A percentile compares a stretch with the other conserved stretches of the same genome.
phyloP scores from a whole-genome alignment of 2,113 vertebrate genomes.

The Ctenomys sociabilis region DNA sequence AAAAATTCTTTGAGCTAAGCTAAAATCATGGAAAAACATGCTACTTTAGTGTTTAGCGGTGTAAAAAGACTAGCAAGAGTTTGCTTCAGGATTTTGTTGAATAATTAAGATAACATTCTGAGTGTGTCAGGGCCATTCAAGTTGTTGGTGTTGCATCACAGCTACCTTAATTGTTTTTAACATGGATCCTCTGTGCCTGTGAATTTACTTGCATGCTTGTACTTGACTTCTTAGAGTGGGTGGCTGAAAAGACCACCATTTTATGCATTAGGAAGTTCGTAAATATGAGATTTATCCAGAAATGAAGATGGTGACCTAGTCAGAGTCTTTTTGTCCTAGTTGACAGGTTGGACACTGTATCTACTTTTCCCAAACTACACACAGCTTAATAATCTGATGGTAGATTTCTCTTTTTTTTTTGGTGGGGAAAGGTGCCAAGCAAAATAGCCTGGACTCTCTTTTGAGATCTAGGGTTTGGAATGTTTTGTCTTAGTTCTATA shows the following conservation, averaged over 20 bases:
- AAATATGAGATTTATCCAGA: constrained; percentile 81
- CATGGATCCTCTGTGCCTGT: constrained; percentile 90
- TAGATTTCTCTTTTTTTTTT: constrained; percentile 73
- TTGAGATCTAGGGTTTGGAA: constrained; percentile 76
- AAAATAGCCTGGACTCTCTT: constrained; percentile 80
- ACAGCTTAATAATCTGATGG: constrained; percentile 69
- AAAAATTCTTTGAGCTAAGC: constrained; percentile 92
- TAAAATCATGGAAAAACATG: constrained; percentile 88
- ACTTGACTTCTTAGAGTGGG: constrained; percentile 88
- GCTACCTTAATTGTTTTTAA: constrained; percentile 88
- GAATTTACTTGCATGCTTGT: constrained; percentile 91
- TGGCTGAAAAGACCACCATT: constrained; percentile 87
- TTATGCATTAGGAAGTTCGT: constrained; percentile 83
- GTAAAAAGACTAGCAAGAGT: constrained; percentile 88
- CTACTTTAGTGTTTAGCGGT: constrained; percentile 88
- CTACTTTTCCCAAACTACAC: constrained; percentile 68
- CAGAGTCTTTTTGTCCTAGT: constrained; percentile 81
- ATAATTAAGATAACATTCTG: constrained; percentile 86
- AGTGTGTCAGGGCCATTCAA: constrained; percentile 86
- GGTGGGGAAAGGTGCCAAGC: constrained; percentile 80
- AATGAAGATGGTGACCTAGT: constrained; percentile 85
- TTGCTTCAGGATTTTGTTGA: constrained; percentile 89
- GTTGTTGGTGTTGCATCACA: constrained; percentile 87
- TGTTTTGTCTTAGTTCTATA: constrained; percentile 78
- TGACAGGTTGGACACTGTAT: constrained; percentile 70